Evolutionary conservation across 2,113 vertebrate genomes (phyloP), one percentile per base, ranked within the genome.

Genomic region (Sphaerodactylus townsendi): DNA sequence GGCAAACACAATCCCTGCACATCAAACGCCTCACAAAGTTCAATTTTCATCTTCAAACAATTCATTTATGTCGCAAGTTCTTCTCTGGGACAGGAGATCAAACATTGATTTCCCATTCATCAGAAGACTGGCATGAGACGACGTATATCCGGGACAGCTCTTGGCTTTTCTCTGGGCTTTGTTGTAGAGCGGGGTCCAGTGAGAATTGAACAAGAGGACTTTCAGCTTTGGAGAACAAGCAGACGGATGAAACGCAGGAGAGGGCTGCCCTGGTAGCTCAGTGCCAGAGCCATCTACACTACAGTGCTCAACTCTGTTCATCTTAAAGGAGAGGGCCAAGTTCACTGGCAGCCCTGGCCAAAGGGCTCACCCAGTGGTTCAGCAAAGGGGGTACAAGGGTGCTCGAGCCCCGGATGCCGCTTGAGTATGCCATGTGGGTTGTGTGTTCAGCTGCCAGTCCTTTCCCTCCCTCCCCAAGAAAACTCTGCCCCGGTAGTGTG

Each of bases 111-210:
- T 87, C 56, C 48, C 80, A 69, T 30, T 70, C 56, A 68, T 81
- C 78, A 1, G 9, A 62, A 84, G 50, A 19, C 66, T 78, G 11
- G 33, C 46, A 39, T 0, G 2, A 85, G 17, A 10, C 35, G n/a
- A 46, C 1, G 28, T 30, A 3, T 4, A 41, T 41, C 15, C 15
- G 77, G n/a, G 66, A 4, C 48, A 11, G 64, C 35, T 73, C 10
- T 28, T 56, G 85, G 62, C 28, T 13, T 88, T 89, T 85, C 77
- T 50, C n/a, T 39, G 66, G 41, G 82, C 14, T 3, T 59, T 80
- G 59, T 66, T 17, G 56, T 86, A 30, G 25, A 88, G 81, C 41
- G 79, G 73, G 69, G 28, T 77, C 73, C 0, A 1, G 76, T 72
- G 25, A 19, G 8, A 37, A 48, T 0, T 0, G 82, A 84, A 35